Base-by-base conservation (phyloP, 1,140 invertebrate genomes). In the Tigriopus japonicus region DNA sequence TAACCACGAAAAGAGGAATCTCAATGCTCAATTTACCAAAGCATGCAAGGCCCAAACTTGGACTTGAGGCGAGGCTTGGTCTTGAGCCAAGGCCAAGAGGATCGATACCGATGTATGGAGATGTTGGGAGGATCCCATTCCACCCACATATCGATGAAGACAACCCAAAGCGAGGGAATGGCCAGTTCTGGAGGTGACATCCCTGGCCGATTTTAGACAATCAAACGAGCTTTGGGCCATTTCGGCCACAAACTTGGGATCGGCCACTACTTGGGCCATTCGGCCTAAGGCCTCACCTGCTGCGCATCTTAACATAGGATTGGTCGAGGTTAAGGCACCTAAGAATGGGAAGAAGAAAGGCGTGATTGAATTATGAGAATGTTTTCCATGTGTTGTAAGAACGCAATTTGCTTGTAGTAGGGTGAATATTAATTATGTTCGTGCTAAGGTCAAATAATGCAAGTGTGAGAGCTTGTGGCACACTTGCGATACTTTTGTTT, bases 11-110 rank as follows among this genome's bases (percentile, higher is more conserved):
- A n/a, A n/a, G n/a, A n/a, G n/a, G n/a, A n/a, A n/a, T n/a, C n/a
- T n/a, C n/a, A n/a, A n/a, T n/a, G 15, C 21, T 19, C 21, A 19
- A 19, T 23, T 51, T 54, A 54, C 41, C 40, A 98, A 71, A 1
- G 93, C 92, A 75, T 98, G 89, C 3, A 98, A 73, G 0, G 94
- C 85, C 95, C 95, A 98, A 40, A 94, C 86, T 78, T 95, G 91
- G 24, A 94, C 86, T 66, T 88, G 80, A 14, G 87, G 84, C 55
- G 87, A 87, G 1, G 85, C 82, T 52, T 80, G 81, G 73, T 98
- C 93, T 74, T 98, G 92, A 0, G 91, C 91, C 3, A 98, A 73
- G 21, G 93, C 91, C 6, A 97, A 72, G 19, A 98, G 72, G 68
- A 97, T 94, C 52, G 87, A 91, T 62, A 98, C 86, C 70, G 85